Conservation (phyloP, 2,888 invertebrate species). For the Zaprionus obscuricornis region DNA sequence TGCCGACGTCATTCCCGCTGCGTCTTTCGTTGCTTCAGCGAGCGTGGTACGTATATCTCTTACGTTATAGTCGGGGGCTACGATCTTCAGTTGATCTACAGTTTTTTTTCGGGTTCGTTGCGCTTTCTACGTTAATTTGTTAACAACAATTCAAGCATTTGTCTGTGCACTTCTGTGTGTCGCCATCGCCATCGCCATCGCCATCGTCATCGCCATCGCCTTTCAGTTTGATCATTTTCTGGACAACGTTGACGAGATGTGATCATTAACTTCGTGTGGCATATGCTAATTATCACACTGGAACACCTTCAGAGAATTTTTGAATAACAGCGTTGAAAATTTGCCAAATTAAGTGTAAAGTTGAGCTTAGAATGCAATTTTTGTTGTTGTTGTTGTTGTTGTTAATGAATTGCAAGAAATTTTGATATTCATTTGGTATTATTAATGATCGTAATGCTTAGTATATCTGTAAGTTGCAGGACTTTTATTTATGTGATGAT, state of each 20-base stretch:
- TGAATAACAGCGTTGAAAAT: slow-evolving; percentile 31
- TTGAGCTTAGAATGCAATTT: slow-evolving; percentile 13
- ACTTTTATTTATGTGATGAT: no score
- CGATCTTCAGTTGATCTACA: no score
- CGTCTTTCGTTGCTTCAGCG: slow-evolving; percentile 30
- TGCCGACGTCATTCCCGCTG: slow-evolving; percentile 69
- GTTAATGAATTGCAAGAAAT: slow-evolving; percentile 15
- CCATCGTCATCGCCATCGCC: no score
- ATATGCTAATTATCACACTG: slow-evolving; percentile 45
- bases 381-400: no score
- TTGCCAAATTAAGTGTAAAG: slow-evolving; percentile 50
- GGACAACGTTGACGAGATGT: no score
- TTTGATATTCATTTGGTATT: no score
- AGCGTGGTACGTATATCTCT: not conserved
- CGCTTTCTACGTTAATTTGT: slow-evolving; percentile 76
- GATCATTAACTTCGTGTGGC: slow-evolving; percentile 32
- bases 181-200: no score
- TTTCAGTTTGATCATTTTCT: slow-evolving; percentile 14
- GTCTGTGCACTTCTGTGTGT: slow-evolving; percentile 60
- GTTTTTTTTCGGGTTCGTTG: slow-evolving; percentile 55
- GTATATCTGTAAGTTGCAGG: no score
- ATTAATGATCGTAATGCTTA: no score
- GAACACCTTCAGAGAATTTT: slow-evolving; percentile 24
- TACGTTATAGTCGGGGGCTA: not conserved
- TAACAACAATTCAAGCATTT: slow-evolving; percentile 68